Percentiles rank a stretch among this genome's conserved stretches.
These are phyloP conservation scores for Spilogale gracilis DNA, from an alignment of 2,113 vertebrate genomes.

Conservation along the genomic window DNA sequence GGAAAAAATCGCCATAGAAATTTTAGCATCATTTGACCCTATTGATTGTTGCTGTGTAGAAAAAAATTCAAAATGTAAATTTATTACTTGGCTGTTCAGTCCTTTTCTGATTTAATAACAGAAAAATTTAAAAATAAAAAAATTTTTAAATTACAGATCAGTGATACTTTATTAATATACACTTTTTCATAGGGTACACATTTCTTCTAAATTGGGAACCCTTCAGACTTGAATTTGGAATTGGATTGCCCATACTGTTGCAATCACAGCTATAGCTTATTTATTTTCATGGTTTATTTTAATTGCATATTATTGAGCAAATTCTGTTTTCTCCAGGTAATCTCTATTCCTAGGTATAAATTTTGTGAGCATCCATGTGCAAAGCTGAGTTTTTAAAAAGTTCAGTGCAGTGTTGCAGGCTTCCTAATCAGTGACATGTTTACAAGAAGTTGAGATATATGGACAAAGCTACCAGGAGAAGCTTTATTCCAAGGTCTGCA, in stretches of 20 bases:
- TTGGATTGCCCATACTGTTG: neutral
- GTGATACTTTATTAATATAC: neutral
- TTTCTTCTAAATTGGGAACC: slow-evolving; percentile 26
- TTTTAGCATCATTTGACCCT: neutral
- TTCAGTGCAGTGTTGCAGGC: neutral
- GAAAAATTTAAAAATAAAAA: no score
- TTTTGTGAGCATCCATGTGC: neutral
- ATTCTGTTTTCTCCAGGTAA: neutral
- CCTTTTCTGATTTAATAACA: slow-evolving; percentile 23
- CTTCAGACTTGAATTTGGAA: neutral
- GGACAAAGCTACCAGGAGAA: slow-evolving; percentile 45
- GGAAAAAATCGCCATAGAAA: neutral
- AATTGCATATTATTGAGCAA: neutral
- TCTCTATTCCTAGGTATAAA: neutral
- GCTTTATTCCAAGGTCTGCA: slow-evolving; percentile 47
- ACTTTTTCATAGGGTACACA: slow-evolving; percentile 20
- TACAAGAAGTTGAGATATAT: slow-evolving; percentile 35
- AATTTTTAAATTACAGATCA: neutral
- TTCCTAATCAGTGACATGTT: slow-evolving; percentile 55
- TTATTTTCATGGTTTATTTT: slow-evolving; percentile 52
- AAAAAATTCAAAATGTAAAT: slow-evolving; percentile 42
- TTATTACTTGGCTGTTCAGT: neutral
- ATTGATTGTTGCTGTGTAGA: neutral
- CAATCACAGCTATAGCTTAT: neutral
- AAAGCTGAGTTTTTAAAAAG: slow-evolving; percentile 33